Conservation (phyloP, 2,797 vertebrate species). For the Pseudochaenichthys georgianus region DNA sequence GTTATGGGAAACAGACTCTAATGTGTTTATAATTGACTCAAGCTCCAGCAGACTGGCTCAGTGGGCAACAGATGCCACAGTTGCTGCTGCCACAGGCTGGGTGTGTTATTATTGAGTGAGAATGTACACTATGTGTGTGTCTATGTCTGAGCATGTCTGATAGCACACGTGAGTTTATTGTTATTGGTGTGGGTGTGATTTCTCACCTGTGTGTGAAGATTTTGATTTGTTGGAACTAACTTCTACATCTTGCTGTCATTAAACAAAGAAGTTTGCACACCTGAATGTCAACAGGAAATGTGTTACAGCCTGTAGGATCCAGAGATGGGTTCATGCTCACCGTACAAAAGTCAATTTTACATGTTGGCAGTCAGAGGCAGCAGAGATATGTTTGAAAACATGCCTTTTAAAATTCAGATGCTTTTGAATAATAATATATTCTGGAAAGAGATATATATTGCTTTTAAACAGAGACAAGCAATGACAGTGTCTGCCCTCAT, state of each 20-base stretch:
- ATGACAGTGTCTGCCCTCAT: neutral
- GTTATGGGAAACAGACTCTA: slow-evolving; percentile 74
- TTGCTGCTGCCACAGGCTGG: slow-evolving; percentile 56
- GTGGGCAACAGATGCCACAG: slow-evolving; percentile 77
- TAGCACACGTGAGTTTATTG: neutral
- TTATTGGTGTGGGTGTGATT: neutral
- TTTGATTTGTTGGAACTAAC: slow-evolving; percentile 6
- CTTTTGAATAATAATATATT: neutral
- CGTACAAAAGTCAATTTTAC: neutral
- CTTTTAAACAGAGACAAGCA: neutral
- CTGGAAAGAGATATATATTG: neutral
- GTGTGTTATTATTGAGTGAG: slow-evolving; percentile 3
- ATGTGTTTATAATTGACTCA: slow-evolving; percentile 84
- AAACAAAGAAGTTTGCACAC: slow-evolving; percentile 24
- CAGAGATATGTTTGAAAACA: neutral
- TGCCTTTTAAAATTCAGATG: neutral
- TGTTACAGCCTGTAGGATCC: slow-evolving; percentile 1
- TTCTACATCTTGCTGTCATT: slow-evolving; percentile 21
- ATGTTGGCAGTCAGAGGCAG: slow-evolving; percentile 15
- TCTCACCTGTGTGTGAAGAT: slow-evolving; percentile 11
- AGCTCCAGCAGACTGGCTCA: slow-evolving; percentile 72
- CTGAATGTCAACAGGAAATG: neutral
- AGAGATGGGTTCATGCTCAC: slow-evolving; percentile 6
- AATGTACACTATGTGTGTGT: slow-evolving; percentile 5
- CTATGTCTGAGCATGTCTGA: slow-evolving; percentile 7